Evolutionary conservation across 2,113 vertebrate species (phyloP).

Genomic region (Myrmecobius fasciatus): DNA sequence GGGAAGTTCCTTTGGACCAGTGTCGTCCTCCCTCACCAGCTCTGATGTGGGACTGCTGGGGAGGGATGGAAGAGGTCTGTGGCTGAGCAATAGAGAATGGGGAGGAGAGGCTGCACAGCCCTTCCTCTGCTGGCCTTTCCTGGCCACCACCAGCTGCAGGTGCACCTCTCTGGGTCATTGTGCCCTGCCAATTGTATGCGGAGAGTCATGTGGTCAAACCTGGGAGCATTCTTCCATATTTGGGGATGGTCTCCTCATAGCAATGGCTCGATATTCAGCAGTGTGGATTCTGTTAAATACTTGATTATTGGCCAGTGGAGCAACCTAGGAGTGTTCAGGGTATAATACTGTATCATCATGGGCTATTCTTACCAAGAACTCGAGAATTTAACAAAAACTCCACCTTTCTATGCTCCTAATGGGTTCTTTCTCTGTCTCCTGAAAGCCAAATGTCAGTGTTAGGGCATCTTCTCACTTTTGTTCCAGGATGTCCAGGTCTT

Average conservation of each 20-base stretch:
- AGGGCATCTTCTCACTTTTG: background rate
- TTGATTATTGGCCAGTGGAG: background rate
- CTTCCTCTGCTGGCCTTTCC: background rate
- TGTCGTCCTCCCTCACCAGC: background rate
- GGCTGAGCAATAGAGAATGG: background rate
- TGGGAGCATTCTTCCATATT: background rate
- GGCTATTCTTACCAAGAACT: background rate
- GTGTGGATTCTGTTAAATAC: background rate
- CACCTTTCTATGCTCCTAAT: background rate
- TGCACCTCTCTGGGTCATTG: background rate
- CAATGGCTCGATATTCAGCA: background rate
- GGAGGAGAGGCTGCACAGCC: background rate
- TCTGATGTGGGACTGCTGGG: background rate
- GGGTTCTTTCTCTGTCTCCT: background rate
- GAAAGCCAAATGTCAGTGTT: background rate
- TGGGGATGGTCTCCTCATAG: background rate
- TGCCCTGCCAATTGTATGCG: background rate
- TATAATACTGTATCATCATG: background rate
- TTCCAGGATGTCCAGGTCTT: background rate
- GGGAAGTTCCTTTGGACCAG: background rate
- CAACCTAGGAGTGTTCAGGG: background rate
- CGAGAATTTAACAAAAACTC: background rate
- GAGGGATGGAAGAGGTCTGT: background rate
- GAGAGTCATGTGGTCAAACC: background rate
- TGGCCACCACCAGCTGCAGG: background rate